phyloP scores from a whole-genome alignment of 2,888 invertebrate genomes.

The Pterostichus niger region DNA sequence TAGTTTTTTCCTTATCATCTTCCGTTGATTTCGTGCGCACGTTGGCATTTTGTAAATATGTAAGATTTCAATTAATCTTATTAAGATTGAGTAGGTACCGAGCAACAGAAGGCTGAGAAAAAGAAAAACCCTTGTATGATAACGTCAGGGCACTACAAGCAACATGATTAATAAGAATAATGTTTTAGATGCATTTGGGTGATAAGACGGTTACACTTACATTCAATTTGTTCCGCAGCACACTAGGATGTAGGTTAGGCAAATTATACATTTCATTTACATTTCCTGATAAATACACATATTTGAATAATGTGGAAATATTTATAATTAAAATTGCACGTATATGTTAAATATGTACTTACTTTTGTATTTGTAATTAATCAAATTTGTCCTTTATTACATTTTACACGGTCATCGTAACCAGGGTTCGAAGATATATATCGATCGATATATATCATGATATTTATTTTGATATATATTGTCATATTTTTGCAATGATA shows the following conservation, averaged over 20 bases:
- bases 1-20: constrained; percentile 62
- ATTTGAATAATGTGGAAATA: constrained; percentile 33
- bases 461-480: too few species aligned
- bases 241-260: constrained; percentile 10
- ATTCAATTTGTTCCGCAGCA: constrained; percentile 44
- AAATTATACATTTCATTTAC: constrained; percentile 32
- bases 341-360: constrained; percentile 21
- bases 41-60: constrained; percentile 65
- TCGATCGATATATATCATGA: too few species aligned
- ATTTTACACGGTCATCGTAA: constrained; percentile 23
- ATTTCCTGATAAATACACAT: constrained; percentile 19
- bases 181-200: constrained; percentile 52
- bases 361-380: constrained; percentile 25
- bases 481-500: too few species aligned
- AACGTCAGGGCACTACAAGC: constrained; percentile 50
- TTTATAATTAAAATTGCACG: constrained; percentile 45
- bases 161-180: constrained; percentile 60
- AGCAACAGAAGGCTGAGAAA: constrained; percentile 18
- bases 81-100: constrained; percentile 49
- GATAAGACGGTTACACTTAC: constrained; percentile 33
- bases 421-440: too few species aligned
- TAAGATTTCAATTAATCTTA: constrained; percentile 65
- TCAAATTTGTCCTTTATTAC: constrained; percentile 16
- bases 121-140: constrained; percentile 38
- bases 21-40: constrained; percentile 61